phyloP scores from a whole-genome alignment of 2,888 invertebrate species.

The Notodonta ziczac region DNA sequence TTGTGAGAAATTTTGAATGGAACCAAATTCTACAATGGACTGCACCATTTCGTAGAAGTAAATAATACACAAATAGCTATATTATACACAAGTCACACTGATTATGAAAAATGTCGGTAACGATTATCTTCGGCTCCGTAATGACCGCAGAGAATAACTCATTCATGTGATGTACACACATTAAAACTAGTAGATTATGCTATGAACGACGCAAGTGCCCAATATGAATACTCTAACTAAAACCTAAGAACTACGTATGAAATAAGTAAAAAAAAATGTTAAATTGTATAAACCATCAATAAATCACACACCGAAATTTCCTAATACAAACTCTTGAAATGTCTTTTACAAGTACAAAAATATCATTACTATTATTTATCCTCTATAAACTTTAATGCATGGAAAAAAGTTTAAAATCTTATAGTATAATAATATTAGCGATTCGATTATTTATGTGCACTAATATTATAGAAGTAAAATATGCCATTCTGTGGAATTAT shows the following conservation, averaged over 20 bases:
- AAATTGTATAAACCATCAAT: conserved; percentile 34
- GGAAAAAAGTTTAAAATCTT: conserved; percentile 27
- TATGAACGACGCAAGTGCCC: conserved; percentile 43
- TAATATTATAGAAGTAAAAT: conserved; percentile 3
- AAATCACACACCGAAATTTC: conserved; percentile 37
- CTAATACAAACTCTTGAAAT: conserved; percentile 46
- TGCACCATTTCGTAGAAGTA: conserved; percentile 17
- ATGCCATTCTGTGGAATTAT: conserved; percentile 24
- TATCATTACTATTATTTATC: conserved; percentile 58
- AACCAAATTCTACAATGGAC: conserved; percentile 27
- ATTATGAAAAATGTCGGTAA: conserved; percentile 58
- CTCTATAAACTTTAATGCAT: conserved; percentile 32
- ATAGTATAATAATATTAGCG: conserved; percentile 20
- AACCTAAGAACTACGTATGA: conserved; percentile 39
- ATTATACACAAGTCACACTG: conserved; percentile 33
- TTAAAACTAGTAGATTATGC: conserved; percentile 67
- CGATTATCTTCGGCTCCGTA: conserved; percentile 61
- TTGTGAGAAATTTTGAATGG: conserved; percentile 16
- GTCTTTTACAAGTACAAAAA: conserved; percentile 78
- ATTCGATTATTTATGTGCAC: conserved; percentile 30
- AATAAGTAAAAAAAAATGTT: conserved; percentile 35
- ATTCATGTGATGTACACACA: conserved; percentile 59
- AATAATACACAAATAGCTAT: conserved; percentile 35
- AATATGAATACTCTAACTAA: conserved; percentile 38
- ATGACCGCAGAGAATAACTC: conserved; percentile 40